Evolutionary conservation across 2,888 invertebrate genomes (phyloP), one percentile per base, ranked within the genome.

Genomic region (Acleris laterana): DNA sequence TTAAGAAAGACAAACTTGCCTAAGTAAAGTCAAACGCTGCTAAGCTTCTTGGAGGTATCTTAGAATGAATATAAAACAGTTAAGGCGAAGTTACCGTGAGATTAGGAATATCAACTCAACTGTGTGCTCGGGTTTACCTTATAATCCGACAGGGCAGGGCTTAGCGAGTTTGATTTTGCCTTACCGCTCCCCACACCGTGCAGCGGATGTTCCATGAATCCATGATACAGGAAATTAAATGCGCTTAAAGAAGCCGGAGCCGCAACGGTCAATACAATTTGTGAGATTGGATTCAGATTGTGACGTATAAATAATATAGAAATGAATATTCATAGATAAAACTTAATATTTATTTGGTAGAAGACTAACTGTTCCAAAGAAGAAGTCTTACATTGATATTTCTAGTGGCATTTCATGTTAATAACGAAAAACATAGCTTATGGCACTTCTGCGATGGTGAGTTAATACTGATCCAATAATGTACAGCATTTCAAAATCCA

Each of bases 31-130:
- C 66, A 62, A 65, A 58, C 66, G 66, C 61, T 57, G 57, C 68
- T 74, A 76, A 82, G 74, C 75, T 71, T 48, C 68, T 74, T 70
- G 72, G 75, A 76, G 74, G 76, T 77, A 77, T 76, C 68, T 68
- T 69, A 70, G 68, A 72, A 70, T 63, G 69, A 72, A 74, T 77
- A 77, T 75, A 74, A 79, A 78, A 76, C 69, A 72, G 68, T 71
- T 68, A 70, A 74, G 66, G 71, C 64, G 60, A 68, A 71, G 75
- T 74, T 72, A 56, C 51, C 51, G 16, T 52, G 60, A 68, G 72
- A 69, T 76, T 74, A 73, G 66, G 64, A 68, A 63, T 60, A 67
- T 66, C 52, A 66, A 57, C 66, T 66, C 57, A 32, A 22, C 56
- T 62, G 61, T 66, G 50, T 66, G 57, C 61, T 56, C 48, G 32